Conservation (phyloP, 2,888 invertebrate species). For the Galeruca laticollis region DNA sequence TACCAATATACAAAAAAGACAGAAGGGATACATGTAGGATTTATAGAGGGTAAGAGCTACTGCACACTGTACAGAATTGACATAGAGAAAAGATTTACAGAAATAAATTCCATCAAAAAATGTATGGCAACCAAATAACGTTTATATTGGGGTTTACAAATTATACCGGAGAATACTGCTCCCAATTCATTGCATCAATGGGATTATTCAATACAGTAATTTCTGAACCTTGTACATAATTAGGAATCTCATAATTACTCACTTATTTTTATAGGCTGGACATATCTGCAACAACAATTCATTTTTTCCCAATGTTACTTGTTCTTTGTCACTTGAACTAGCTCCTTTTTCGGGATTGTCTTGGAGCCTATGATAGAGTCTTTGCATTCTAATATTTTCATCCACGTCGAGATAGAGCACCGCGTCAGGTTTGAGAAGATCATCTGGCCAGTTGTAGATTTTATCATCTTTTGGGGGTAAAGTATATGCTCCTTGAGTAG, state of each 20-base stretch:
- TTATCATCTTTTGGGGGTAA: slow-evolving; percentile 58
- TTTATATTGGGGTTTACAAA: too few species aligned
- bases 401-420: slow-evolving; percentile 65
- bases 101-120: too few species aligned
- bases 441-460: slow-evolving; percentile 66
- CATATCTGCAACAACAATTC: slow-evolving; percentile 58
- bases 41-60: too few species aligned
- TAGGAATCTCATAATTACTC: slow-evolving; percentile 36
- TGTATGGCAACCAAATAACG: too few species aligned
- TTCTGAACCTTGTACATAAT: too few species aligned
- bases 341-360: neutral
- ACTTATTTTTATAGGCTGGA: slow-evolving; percentile 60
- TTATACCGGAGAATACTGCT: neutral
- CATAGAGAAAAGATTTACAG: too few species aligned
- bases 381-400: slow-evolving; percentile 62
- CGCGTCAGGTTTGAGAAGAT: slow-evolving; percentile 66
- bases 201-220: too few species aligned
- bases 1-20: too few species aligned
- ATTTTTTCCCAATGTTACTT: slow-evolving; percentile 5
- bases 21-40: too few species aligned
- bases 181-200: too few species aligned
- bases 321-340: neutral
- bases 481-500: slow-evolving; percentile 49
- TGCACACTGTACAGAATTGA: too few species aligned
- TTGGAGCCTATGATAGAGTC: slow-evolving; percentile 52